Evolutionary conservation across 2,797 vertebrate species (phyloP).

Genomic region (Pangasius macronema): DNA sequence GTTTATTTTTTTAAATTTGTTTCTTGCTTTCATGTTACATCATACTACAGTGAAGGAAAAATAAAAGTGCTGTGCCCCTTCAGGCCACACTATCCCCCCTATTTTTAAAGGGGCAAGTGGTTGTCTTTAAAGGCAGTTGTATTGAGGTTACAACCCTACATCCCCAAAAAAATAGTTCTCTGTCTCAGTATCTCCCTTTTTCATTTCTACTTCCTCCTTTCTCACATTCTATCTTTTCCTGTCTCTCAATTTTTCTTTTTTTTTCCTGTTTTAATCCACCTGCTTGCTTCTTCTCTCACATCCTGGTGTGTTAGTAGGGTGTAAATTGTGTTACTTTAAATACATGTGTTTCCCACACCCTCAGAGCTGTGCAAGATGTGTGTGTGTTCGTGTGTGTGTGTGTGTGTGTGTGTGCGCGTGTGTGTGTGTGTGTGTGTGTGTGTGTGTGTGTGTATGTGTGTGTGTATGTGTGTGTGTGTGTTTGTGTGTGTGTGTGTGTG

Average conservation of each 20-base stretch:
- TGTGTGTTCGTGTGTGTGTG: too few species aligned
- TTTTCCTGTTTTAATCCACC: slow-evolving; percentile 25
- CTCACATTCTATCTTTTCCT: slow-evolving; percentile 43
- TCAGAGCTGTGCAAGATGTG: slow-evolving; percentile 51
- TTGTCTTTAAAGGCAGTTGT: neutral
- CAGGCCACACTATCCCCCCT: neutral
- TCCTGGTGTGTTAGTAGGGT: slow-evolving; percentile 58
- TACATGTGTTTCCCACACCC: slow-evolving; percentile 66
- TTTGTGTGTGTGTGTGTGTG: slow-evolving; percentile 5
- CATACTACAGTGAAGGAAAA: neutral
- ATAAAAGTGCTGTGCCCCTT: neutral
- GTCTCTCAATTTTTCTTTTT: slow-evolving; percentile 48
- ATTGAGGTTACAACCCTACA: neutral
- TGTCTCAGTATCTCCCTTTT: neutral
- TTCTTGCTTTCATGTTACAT: neutral
- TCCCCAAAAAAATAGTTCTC: neutral
- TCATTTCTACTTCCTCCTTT: slow-evolving; percentile 27
- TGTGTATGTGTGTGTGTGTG: slow-evolving; percentile 1
- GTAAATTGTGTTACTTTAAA: slow-evolving; percentile 79
- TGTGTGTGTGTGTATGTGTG: slow-evolving; percentile 9
- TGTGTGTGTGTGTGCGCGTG: slow-evolving; percentile 10
- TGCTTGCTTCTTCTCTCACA: slow-evolving; percentile 33
- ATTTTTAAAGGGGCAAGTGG: neutral
- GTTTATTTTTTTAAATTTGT: neutral
- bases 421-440: neutral